Evolutionary conservation across 2,113 vertebrate genomes (phyloP).

Genomic region (Pica pica): DNA sequence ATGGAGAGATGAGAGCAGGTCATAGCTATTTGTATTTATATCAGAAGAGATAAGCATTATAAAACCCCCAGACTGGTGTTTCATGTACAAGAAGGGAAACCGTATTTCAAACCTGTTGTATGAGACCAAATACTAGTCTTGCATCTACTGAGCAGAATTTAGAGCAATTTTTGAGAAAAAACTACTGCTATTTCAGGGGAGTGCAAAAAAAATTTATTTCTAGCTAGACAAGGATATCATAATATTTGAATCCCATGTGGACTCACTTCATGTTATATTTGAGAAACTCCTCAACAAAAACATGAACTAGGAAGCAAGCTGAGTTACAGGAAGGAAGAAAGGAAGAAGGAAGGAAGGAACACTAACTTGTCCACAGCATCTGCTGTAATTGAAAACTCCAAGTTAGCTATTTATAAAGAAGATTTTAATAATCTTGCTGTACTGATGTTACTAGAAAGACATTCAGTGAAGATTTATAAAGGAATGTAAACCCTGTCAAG

Average conservation of each 20-base stretch:
- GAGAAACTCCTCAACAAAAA: constrained; percentile 71
- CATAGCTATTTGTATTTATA: not conserved
- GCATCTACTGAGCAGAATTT: constrained; percentile 21
- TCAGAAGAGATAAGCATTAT: not conserved
- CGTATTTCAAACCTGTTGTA: constrained; percentile 33
- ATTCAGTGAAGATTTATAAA: not conserved
- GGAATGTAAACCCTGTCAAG: not conserved
- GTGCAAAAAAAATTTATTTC: constrained; percentile 45
- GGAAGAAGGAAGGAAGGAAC: not conserved
- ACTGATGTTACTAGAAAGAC: not conserved
- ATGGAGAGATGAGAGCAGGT: not conserved
- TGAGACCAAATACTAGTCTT: constrained; percentile 54
- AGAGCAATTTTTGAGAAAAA: constrained; percentile 57
- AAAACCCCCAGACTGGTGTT: not conserved
- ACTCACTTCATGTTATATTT: constrained; percentile 75
- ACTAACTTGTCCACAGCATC: not conserved
- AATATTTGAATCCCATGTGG: constrained; percentile 56
- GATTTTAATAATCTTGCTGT: not conserved
- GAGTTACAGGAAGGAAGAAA: not conserved
- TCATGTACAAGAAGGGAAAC: not conserved
- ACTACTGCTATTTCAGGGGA: constrained; percentile 58
- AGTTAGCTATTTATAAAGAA: not conserved
- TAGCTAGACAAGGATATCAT: constrained; percentile 50
- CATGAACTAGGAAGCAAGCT: not conserved
- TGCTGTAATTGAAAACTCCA: not conserved